A percentile compares a stretch with the other conserved stretches of the same genome.
phyloP scores from a whole-genome alignment of 2,888 invertebrate genomes.

The Leptogaster cylindrica region DNA sequence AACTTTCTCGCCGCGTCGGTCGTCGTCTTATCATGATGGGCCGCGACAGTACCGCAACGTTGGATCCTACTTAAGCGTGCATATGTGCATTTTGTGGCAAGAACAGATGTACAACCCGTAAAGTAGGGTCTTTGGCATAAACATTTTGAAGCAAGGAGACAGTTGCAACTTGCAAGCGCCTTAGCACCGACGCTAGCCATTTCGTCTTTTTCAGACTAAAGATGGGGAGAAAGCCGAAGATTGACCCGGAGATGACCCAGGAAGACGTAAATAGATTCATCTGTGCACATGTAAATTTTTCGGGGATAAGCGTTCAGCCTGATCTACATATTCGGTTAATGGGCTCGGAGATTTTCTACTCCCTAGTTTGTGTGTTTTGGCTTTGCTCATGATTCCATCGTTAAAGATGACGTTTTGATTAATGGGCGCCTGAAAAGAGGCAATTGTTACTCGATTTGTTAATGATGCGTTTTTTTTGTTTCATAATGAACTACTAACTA shows the following conservation, averaged over 20 bases:
- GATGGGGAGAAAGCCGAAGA: conserved; percentile 32
- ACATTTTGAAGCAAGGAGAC: conserved; percentile 23
- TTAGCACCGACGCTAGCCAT: no score
- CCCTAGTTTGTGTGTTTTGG: neutral
- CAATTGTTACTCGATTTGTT: conserved; percentile 28
- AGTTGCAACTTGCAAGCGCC: neutral
- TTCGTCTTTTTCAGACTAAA: neutral
- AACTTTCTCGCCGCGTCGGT: conserved; percentile 11
- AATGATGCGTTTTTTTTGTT: conserved; percentile 10
- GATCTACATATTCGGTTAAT: conserved; percentile 8
- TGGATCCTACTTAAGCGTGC: conserved; percentile 3
- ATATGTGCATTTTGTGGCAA: conserved; percentile 1
- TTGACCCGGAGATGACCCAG: conserved; percentile 45
- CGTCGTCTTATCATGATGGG: conserved; percentile 1
- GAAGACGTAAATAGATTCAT: conserved; percentile 44
- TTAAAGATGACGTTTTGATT: conserved; percentile 25
- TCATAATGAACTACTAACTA: conserved; percentile 14
- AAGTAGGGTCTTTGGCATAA: conserved; percentile 10
- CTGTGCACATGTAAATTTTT: conserved; percentile 23
- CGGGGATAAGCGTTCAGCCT: conserved; percentile 16
- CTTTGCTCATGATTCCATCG: conserved; percentile 23
- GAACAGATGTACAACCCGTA: conserved; percentile 27
- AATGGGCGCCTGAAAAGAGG: conserved; percentile 20
- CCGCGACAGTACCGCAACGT: neutral
- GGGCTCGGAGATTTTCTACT: neutral